Conservation (phyloP, 2,797 vertebrate genomes). For the Pteropus rufus region DNA sequence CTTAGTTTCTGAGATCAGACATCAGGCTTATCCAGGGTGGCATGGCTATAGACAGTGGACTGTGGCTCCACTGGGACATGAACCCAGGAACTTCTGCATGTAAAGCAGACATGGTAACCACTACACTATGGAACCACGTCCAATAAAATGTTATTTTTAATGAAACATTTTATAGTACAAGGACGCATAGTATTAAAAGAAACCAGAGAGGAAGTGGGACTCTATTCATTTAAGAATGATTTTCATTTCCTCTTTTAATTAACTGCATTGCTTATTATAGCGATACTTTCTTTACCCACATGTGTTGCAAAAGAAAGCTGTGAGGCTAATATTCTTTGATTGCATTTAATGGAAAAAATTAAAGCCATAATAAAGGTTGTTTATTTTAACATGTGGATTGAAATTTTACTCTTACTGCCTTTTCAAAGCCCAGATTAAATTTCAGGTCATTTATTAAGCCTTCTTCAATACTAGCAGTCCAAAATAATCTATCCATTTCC, state of each 20-base stretch:
- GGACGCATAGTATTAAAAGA: background rate
- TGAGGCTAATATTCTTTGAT: background rate
- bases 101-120: too few species aligned
- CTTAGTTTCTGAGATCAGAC: too few species aligned
- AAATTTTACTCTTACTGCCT: background rate
- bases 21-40: too few species aligned
- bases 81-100: too few species aligned
- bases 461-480: background rate
- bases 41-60: too few species aligned
- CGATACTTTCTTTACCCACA: background rate
- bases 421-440: background rate
- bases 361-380: background rate
- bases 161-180: background rate
- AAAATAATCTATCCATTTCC: background rate
- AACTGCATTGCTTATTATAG: background rate
- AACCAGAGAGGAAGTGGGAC: background rate
- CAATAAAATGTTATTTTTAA: background rate
- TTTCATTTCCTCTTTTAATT: conserved; percentile 54
- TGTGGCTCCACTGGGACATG: too few species aligned
- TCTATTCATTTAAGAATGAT: background rate
- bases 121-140: too few species aligned
- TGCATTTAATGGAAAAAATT: background rate
- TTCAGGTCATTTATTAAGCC: background rate
- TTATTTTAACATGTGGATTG: background rate
- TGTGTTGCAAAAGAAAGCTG: background rate